Base-by-base conservation (phyloP, 2,797 vertebrate species). In the Apogon hyalosoma region DNA sequence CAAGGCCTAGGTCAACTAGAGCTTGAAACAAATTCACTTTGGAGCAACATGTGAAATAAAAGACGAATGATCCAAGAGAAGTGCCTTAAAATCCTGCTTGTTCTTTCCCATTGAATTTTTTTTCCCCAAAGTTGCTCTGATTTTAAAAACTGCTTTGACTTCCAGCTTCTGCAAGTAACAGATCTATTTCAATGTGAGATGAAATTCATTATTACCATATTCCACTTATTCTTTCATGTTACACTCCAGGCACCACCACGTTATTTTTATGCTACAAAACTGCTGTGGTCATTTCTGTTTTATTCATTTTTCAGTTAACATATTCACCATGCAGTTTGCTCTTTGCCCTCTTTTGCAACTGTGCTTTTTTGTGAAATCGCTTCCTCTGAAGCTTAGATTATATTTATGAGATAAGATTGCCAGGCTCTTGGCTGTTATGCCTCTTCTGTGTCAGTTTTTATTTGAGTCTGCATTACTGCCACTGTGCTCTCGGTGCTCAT, bases 391-490 rank as follows among this genome's bases (percentile, higher is more conserved):
- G 16, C 19, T 18, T 15, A 11, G 39, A 28, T 63, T 10, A 36
- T 36, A 36, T 52, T 60, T 19, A 58, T 60, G 38, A 53, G 28
- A 46, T 62, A 28, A 21, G 15, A 57, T 36, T 57, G 10, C 15
- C 38, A 57, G 63, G 56, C 28, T 11, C 21, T 47, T 63, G 19
- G 33, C 33, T 57, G 50, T 45, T 45, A 9, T 43, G 41, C 43
- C 14, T 50, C 45, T 56, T 43, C 11, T 31, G 14, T 63, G 54
- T 76, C 73, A 38, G 43, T 50, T 13, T 71, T 63, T 45, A 50
- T 78, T 73, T 50, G 40, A 58, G 40, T 70, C 55, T 63, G 45
- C 31, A 49, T 72, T 56, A 39, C 52, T 43, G 63, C 55, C 39
- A 31, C 14, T 36, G 11, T 8, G 36, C 31, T 53, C 18, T 11